phyloP scores from a whole-genome alignment of 1,140 invertebrate genomes.

The Drosophila fuyamai region DNA sequence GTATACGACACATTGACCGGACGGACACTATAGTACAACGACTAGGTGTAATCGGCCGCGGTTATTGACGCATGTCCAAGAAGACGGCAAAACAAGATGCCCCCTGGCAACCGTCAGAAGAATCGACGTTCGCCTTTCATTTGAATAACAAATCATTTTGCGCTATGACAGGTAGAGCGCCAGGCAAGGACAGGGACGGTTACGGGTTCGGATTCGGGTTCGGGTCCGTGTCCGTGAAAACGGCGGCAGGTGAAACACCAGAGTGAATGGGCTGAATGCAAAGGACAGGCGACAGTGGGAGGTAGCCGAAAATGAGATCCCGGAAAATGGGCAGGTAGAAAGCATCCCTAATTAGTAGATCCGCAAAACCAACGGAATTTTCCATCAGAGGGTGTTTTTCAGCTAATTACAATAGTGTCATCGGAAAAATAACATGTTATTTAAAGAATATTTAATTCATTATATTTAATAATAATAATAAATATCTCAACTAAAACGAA shows the following conservation, averaged over 20 bases:
- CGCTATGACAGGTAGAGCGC: conserved; percentile 61
- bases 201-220: conserved; percentile 23
- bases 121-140: conserved; percentile 54
- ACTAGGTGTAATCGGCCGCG: conserved; percentile 69
- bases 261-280: conserved; percentile 20
- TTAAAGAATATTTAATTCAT: background rate
- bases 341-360: background rate
- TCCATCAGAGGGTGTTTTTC: conserved; percentile 18
- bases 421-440: conserved; percentile 21
- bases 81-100: conserved; percentile 46
- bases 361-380: conserved; percentile 20
- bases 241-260: conserved; percentile 32
- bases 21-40: conserved; percentile 70
- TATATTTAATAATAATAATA: background rate
- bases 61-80: conserved; percentile 74
- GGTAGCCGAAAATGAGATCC: conserved; percentile 23
- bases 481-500: background rate
- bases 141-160: conserved; percentile 77
- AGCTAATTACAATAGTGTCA: background rate
- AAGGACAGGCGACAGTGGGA: background rate
- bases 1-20: conserved; percentile 71
- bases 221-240: conserved; percentile 13
- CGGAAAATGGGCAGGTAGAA: conserved; percentile 12
- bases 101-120: conserved; percentile 42
- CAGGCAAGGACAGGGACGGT: conserved; percentile 43